A percentile compares a stretch with the other conserved stretches of the same genome.
Evolutionary conservation across 2,113 vertebrate species (phyloP).

Genomic region (rat (Rattus norvegicus)): GRCr8 NC_086023.1:168406501-168407000

Average conservation of each 20-base stretch:
- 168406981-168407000: too few species aligned
- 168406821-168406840: background rate
- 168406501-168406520: too few species aligned
- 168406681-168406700: background rate
- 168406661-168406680: background rate
- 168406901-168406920: accelerated
- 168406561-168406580: too few species aligned
- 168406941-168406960: background rate
- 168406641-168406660: background rate
- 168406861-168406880: accelerated
- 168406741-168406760: background rate
- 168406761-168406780: background rate
- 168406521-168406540: too few species aligned
- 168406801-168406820: background rate
- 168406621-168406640: background rate
- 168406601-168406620: too few species aligned
- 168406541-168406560: background rate
- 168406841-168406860: accelerated
- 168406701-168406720: accelerated
- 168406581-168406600: too few species aligned
- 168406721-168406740: accelerated
- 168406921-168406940: background rate
- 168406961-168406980: background rate
- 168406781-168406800: background rate
- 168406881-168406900: background rate